Evolutionary conservation across 23 tunicate species (phyloP).

Genomic region (Diplosoma virens): DNA sequence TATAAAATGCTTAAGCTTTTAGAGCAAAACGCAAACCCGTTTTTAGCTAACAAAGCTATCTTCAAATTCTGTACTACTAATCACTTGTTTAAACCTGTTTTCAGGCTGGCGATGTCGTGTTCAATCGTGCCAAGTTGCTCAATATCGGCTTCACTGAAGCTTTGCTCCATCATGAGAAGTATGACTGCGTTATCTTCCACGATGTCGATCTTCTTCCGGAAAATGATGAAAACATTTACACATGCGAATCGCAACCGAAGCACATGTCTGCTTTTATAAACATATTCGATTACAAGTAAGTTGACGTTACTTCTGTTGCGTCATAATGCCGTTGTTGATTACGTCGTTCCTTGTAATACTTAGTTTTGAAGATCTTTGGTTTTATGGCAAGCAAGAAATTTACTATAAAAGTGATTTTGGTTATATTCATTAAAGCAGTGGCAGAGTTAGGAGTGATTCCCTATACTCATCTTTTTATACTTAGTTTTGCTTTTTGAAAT

Average conservation of each 20-base stretch:
- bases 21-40: too few relatives aligned
- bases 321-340: too few relatives aligned
- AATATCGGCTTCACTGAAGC: slow-evolving; percentile 26
- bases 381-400: too few relatives aligned
- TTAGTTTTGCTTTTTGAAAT: too few relatives aligned
- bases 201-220: slow-evolving; percentile 29
- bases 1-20: too few relatives aligned
- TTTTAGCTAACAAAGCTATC: neutral
- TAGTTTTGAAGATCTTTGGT: too few relatives aligned
- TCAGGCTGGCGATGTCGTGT: slow-evolving; percentile 2
- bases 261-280: slow-evolving; percentile 25
- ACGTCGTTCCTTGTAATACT: too few relatives aligned
- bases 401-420: too few relatives aligned
- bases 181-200: slow-evolving; percentile 31
- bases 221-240: slow-evolving; percentile 16
- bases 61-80: neutral
- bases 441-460: too few relatives aligned
- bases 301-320: too few relatives aligned
- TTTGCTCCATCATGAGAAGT: neutral
- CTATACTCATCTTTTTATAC: too few relatives aligned
- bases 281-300: slow-evolving; percentile 27
- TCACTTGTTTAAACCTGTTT: neutral
- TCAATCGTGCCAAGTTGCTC: slow-evolving; percentile 30
- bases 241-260: slow-evolving; percentile 6
- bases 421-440: too few relatives aligned